Evolutionary conservation across 1,140 invertebrate species (phyloP).

Genomic region (Ganaspis sp.): DNA sequence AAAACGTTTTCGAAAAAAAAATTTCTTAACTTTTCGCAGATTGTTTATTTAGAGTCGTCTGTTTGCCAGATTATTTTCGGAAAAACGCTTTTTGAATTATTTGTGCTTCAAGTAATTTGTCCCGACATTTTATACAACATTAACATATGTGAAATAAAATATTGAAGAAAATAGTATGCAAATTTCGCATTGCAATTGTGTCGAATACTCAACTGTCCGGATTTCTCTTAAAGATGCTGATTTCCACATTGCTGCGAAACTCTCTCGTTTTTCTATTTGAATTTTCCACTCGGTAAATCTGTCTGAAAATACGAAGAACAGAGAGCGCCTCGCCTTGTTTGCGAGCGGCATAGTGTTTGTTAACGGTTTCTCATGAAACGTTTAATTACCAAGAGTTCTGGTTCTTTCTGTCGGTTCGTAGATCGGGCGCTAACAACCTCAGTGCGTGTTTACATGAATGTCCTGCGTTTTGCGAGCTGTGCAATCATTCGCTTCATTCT

Average conservation of each 20-base stretch:
- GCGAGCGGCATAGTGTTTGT: conserved; percentile 19
- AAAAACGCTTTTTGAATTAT: too few relatives aligned
- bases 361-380: conserved; percentile 25
- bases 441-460: conserved; percentile 31
- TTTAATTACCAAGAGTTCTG: conserved; percentile 31
- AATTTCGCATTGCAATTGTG: too few relatives aligned
- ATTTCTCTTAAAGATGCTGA: conserved; percentile 19
- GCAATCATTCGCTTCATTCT: conserved; percentile 17
- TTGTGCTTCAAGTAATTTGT: too few relatives aligned
- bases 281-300: conserved; percentile 9
- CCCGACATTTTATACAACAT: too few relatives aligned
- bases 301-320: conserved; percentile 6
- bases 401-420: conserved; percentile 28
- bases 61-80: too few relatives aligned
- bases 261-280: conserved; percentile 6
- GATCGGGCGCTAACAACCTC: conserved; percentile 28
- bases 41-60: too few relatives aligned
- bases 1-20: too few relatives aligned
- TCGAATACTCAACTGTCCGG: conserved; percentile 11
- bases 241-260: not conserved
- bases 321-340: not conserved
- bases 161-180: too few relatives aligned
- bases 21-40: too few relatives aligned
- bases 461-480: conserved; percentile 18
- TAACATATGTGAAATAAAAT: too few relatives aligned